Evolutionary conservation across 2,113 vertebrate genomes (phyloP), one percentile per base, ranked within the genome.

Genomic region (Equus przewalskii): DNA sequence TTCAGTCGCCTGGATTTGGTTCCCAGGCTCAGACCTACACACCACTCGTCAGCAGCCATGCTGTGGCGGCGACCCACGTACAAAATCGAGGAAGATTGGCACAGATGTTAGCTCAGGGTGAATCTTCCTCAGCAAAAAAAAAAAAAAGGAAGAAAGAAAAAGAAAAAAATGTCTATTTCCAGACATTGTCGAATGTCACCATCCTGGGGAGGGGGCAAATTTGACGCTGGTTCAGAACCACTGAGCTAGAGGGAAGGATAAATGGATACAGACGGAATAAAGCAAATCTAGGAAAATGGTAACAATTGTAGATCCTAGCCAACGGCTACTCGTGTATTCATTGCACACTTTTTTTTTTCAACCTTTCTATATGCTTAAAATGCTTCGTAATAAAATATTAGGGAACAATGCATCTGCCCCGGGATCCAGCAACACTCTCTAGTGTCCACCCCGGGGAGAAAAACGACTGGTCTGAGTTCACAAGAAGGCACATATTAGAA

Each of bases 341-440:
- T 14, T 0, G 14, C 8, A 82, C 16, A 76, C 49, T 26, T 33
- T 0, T 44, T 24, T 2, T 22, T 15, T 1, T 0, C 18, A n/a
- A 12, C 2, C 22, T 76, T 83, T 81, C 21, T 11, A 13, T n/a
- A 3, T 6, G 41, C 36, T 89, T 44, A 33, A 62, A 33, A 76
- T 30, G 28, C 18, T 88, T 56, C 58, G 2, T 11, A 22, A 13
- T 64, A 54, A 51, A 76, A 18, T 86, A n/a, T 33, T 51, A 54
- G 41, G 26, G 15, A 21, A 83, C 6, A 33, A 36, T 10, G 30
- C 12, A 56, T 4, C 4, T 3, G 4, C 4, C 46, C 75, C 65
- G 15, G 2, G 67, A 46, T 30, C 67, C 10, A 12, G 21, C 46
- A 49, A 67, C 10, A 36, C 41, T 2, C 19, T 65, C n/a, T 21